phyloP scores from a whole-genome alignment of 2,888 invertebrate genomes.

The Metacarcinus magister region DNA sequence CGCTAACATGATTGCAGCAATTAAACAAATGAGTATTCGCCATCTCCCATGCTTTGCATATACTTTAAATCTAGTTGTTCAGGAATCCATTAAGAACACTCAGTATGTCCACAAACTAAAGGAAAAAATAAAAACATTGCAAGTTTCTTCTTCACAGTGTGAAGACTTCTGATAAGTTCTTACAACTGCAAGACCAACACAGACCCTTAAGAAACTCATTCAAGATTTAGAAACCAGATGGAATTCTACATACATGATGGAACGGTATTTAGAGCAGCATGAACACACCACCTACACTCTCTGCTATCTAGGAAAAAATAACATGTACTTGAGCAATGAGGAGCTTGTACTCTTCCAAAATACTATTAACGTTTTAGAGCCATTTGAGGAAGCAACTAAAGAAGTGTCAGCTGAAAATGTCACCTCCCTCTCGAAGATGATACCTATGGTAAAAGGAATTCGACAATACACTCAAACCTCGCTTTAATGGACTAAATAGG shows the following conservation, averaged over 20 bases:
- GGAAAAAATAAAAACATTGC: constrained; percentile 56
- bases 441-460: constrained; percentile 47
- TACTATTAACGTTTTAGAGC: constrained; percentile 6
- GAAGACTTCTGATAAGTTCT: constrained; percentile 22
- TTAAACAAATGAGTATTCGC: not conserved
- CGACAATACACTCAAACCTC: too few species aligned
- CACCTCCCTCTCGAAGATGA: constrained; percentile 58
- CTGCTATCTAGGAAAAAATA: constrained; percentile 40
- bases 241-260: too few species aligned
- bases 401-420: constrained; percentile 55
- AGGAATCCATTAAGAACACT: constrained; percentile 54
- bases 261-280: constrained; percentile 59
- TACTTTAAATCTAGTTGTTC: constrained; percentile 64
- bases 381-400: constrained; percentile 61
- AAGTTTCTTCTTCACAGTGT: constrained; percentile 52
- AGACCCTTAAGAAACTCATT: not conserved
- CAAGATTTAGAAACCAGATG: constrained; percentile 59
- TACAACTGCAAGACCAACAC: not conserved
- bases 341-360: not conserved
- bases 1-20: constrained; percentile 53
- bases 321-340: constrained; percentile 49
- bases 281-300: constrained; percentile 55
- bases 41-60: constrained; percentile 60
- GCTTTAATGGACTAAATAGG: too few species aligned
- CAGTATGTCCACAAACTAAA: not conserved